Evolutionary conservation across 64 coral and sea anemone genomes (phyloP).

Genomic region (Pocillopora damicornis): DNA sequence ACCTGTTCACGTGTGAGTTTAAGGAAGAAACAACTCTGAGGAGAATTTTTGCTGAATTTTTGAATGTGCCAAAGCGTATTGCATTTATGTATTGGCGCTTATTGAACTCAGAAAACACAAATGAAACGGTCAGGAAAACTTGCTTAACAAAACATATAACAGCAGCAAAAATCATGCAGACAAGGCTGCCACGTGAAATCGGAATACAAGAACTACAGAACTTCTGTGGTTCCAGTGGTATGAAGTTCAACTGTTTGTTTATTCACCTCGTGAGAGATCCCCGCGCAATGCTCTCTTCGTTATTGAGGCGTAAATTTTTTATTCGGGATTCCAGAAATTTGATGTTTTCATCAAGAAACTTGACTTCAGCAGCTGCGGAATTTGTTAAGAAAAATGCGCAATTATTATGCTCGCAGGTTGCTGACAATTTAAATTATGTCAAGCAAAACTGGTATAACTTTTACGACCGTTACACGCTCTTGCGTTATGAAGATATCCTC

Average conservation of each 20-base stretch:
- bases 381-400: background rate
- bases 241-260: background rate
- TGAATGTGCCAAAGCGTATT: background rate
- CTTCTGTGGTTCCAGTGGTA: background rate
- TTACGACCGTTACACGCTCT: background rate
- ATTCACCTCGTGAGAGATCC: constrained; percentile 14
- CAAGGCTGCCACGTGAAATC: background rate
- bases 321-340: background rate
- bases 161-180: constrained; percentile 3
- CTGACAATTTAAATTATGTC: constrained; percentile 1
- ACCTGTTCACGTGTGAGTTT: background rate
- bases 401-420: background rate
- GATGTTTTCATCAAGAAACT: background rate
- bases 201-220: background rate
- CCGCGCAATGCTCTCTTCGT: background rate
- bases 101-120: background rate
- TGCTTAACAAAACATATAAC: background rate
- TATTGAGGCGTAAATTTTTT: background rate
- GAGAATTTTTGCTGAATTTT: background rate
- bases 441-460: background rate
- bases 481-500: constrained; percentile 5
- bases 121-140: background rate
- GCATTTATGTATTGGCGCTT: background rate
- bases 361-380: background rate
- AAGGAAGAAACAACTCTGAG: background rate